Conservation (phyloP, 2,888 invertebrate genomes). For the Petrophora chlorosata region DNA sequence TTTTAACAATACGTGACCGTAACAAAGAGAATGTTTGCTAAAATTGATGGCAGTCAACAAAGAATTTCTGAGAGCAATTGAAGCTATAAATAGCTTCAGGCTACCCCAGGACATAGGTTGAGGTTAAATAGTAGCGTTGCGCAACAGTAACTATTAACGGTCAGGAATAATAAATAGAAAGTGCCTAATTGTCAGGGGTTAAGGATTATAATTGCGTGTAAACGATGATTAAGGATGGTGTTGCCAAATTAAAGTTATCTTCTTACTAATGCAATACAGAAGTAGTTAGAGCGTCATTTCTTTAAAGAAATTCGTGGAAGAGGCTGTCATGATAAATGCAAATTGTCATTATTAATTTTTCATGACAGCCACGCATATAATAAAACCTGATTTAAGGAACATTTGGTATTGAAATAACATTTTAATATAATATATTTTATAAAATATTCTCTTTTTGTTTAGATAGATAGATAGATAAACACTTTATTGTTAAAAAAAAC, state of each 20-base stretch:
- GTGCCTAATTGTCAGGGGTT: conserved; percentile 26
- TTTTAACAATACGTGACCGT: conserved; percentile 35
- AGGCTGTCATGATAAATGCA: too few relatives aligned
- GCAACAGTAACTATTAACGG: conserved; percentile 48
- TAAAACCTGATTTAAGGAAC: too few relatives aligned
- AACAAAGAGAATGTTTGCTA: conserved; percentile 29
- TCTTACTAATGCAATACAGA: neutral
- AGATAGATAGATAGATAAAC: too few relatives aligned
- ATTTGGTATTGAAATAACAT: too few relatives aligned
- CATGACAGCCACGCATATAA: too few relatives aligned
- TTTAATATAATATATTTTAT: too few relatives aligned
- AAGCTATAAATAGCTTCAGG: conserved; percentile 63
- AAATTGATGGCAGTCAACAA: conserved; percentile 41
- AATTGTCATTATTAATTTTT: too few relatives aligned
- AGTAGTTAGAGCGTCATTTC: too few relatives aligned
- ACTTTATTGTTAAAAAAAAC: too few relatives aligned
- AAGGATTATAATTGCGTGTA: conserved; percentile 30
- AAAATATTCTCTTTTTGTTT: too few relatives aligned
- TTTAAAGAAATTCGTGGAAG: too few relatives aligned
- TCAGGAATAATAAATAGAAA: conserved; percentile 27
- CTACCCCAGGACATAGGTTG: conserved; percentile 57
- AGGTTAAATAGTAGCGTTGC: conserved; percentile 62
- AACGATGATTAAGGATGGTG: conserved; percentile 23
- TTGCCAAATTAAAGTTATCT: conserved; percentile 1
- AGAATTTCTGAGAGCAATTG: conserved; percentile 47